phyloP scores from a whole-genome alignment of 1,140 invertebrate species.

The Bombus soroeensis region DNA sequence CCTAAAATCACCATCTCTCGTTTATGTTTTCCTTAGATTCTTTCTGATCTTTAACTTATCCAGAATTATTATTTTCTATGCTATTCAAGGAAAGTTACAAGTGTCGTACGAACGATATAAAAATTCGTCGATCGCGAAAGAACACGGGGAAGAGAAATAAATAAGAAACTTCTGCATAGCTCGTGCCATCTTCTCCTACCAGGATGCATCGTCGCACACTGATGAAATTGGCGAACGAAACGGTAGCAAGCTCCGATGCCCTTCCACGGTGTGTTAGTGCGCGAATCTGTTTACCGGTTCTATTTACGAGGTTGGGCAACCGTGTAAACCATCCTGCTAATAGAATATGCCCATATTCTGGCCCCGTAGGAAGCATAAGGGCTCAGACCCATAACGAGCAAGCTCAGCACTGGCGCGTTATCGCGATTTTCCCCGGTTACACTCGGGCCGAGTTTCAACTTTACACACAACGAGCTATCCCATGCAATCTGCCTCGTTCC shows the following conservation, averaged over 20 bases:
- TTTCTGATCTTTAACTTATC: too few relatives aligned
- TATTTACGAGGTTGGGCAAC: constrained; percentile 62
- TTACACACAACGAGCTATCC: constrained; percentile 1
- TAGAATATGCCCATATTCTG: constrained; percentile 67
- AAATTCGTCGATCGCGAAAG: background rate
- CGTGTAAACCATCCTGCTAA: constrained; percentile 68
- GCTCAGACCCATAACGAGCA: constrained; percentile 50
- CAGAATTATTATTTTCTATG: too few relatives aligned
- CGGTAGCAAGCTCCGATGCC: constrained; percentile 19
- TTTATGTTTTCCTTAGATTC: too few relatives aligned
- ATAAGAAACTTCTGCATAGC: background rate
- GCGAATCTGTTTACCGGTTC: constrained; percentile 66
- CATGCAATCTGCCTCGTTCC: background rate
- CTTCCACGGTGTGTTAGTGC: background rate
- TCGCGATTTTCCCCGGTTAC: constrained; percentile 57
- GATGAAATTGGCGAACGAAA: constrained; percentile 60
- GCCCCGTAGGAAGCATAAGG: constrained; percentile 57
- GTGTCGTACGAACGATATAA: too few relatives aligned
- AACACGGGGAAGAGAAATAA: background rate
- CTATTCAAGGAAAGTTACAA: too few relatives aligned
- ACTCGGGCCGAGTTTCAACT: constrained; percentile 3
- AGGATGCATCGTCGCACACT: constrained; percentile 37
- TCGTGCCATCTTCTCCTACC: background rate
- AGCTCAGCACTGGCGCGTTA: constrained; percentile 55
- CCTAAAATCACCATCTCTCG: too few relatives aligned